phyloP scores from a whole-genome alignment of 2,888 invertebrate genomes.

The Julus scanicus region DNA sequence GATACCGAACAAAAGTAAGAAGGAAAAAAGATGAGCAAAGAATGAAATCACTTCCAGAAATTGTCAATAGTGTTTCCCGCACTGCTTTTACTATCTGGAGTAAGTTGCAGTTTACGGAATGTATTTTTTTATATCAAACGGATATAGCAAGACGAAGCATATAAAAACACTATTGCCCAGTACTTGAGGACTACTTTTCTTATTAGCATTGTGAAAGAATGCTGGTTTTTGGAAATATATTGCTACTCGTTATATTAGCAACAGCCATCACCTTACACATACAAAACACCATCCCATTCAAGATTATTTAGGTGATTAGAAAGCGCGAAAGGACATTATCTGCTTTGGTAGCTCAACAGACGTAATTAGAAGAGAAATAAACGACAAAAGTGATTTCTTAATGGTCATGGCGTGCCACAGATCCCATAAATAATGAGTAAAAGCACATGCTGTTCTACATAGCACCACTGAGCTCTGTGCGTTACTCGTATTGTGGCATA shows the following conservation, averaged over 20 bases:
- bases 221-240: not conserved
- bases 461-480: not conserved
- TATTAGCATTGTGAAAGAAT: not conserved
- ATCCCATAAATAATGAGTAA: slow-evolving; percentile 29
- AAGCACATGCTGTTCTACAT: slow-evolving; percentile 9
- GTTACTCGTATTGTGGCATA: not conserved
- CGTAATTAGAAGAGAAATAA: slow-evolving; percentile 45
- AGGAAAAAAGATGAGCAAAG: not conserved
- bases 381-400: slow-evolving; percentile 45
- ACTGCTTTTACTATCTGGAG: not conserved
- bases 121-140: not conserved
- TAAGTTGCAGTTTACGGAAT: not conserved
- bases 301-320: slow-evolving; percentile 45
- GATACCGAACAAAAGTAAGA: not conserved
- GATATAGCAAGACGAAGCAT: not conserved
- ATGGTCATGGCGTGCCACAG: slow-evolving; percentile 38
- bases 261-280: slow-evolving; percentile 14
- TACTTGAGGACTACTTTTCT: not conserved
- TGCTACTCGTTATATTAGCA: not conserved
- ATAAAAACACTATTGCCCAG: not conserved
- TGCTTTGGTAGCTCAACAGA: slow-evolving; percentile 45
- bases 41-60: not conserved
- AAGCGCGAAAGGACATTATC: slow-evolving; percentile 47
- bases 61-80: not conserved
- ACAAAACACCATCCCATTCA: slow-evolving; percentile 32